Evolutionary conservation across 2,888 invertebrate species (phyloP), one percentile per base, ranked within the genome.

Genomic region (Rhogogaster chlorosoma): DNA sequence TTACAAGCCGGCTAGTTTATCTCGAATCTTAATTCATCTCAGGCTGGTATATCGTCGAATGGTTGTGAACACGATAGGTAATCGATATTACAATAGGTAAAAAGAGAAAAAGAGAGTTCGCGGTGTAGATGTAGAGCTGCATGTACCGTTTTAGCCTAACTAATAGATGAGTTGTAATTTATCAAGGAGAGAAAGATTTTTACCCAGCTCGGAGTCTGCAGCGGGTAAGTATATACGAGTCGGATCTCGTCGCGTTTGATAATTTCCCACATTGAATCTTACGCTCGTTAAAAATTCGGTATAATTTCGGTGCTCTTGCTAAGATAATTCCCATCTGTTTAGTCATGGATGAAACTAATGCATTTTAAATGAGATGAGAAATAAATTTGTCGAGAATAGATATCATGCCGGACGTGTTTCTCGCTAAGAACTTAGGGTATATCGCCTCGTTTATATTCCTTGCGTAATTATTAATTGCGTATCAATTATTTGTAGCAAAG

Each of bases 311-410:
- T 61, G n/a, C 57, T 26, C 26, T 61, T 26, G 45, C 26, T 45
- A 38, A 38, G 12, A 38, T 61, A n/a, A 7, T 61, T 36, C 6
- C 22, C 3, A n/a, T 26, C 32, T 15, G 61, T n/a, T 38, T 73
- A 57, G 38, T 73, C 73, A 84, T 9, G 7, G 64, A 57, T 36
- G 12, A 18, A 84, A 32, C 73, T 61, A 84, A 84, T 84, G 84
- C 84, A 84, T 84, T 38, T 84, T 75, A 61, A 84, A 84, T 84
- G 84, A 84, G 73, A 57, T 73, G 15, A 2, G 32, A 70, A 71
- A 70, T 70, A 18, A 49, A 77, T 77, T 53, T 53, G 26, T 77
- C 32, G 18, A 12, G 10, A 29, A 42, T n/a, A n/a, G n/a, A n/a
- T 70, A 36, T n/a, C n/a, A 36, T 10, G 36, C 26, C 15, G 15